These are phyloP conservation scores for Petrophora chlorosata DNA, from an alignment of 2,888 invertebrate species.

Conservation along the genomic window DNA sequence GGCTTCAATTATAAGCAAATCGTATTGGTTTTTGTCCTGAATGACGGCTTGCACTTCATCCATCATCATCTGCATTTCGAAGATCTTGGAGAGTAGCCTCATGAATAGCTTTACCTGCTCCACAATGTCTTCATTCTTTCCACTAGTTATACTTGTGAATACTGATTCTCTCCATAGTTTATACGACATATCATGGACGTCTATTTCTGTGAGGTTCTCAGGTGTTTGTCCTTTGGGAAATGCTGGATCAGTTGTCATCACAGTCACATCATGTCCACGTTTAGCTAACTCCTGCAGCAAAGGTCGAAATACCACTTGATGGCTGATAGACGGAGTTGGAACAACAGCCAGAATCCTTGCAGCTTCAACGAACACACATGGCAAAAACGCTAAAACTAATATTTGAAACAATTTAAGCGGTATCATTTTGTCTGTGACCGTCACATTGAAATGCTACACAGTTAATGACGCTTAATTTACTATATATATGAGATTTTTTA, in stretches of 20 bases:
- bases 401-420: too few species aligned
- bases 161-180: neutral
- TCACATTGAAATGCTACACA: too few species aligned
- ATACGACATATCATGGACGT: conserved; percentile 52
- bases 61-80: neutral
- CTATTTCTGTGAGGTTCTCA: conserved; percentile 65
- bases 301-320: conserved; percentile 66
- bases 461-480: too few species aligned
- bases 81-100: neutral
- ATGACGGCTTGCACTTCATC: neutral
- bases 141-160: neutral
- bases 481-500: too few species aligned
- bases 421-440: too few species aligned
- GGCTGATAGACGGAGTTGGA: conserved; percentile 68
- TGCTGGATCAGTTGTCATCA: conserved; percentile 65
- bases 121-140: too few species aligned
- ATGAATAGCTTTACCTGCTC: neutral
- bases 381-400: too few species aligned
- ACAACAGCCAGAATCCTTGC: conserved; percentile 47
- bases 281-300: conserved; percentile 61
- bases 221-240: conserved; percentile 46
- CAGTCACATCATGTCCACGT: conserved; percentile 68
- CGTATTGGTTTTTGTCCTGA: neutral
- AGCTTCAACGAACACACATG: too few species aligned
- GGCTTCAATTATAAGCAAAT: neutral